A percentile compares a stretch with the other conserved stretches of the same genome.
Evolutionary conservation across 2,113 vertebrate species (phyloP).

Genomic region (Capreolus pygargus): DNA sequence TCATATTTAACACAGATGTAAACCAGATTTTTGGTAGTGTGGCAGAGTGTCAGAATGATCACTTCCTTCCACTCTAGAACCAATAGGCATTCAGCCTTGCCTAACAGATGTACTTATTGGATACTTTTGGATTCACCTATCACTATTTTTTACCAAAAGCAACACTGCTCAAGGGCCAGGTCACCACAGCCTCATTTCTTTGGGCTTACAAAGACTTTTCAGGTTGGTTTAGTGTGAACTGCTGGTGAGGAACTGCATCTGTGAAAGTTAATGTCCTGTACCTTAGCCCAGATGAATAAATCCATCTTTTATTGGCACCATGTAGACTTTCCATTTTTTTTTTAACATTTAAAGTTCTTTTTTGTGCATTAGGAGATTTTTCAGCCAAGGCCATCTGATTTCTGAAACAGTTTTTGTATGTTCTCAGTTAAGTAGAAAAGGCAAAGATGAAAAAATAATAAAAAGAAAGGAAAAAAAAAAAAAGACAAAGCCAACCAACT

Average conservation of each 20-base stretch:
- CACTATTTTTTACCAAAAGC: slow-evolving; percentile 34
- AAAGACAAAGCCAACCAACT: neutral
- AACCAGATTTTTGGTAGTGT: slow-evolving; percentile 38
- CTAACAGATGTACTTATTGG: slow-evolving; percentile 5
- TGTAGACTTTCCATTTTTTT: slow-evolving; percentile 68
- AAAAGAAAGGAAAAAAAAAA: neutral
- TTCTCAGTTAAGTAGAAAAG: slow-evolving; percentile 60
- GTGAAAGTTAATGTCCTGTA: slow-evolving; percentile 39
- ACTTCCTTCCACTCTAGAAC: slow-evolving; percentile 60
- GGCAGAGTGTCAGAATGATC: slow-evolving; percentile 55
- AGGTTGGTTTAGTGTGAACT: slow-evolving; percentile 29
- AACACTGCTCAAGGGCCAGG: neutral
- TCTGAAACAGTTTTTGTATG: slow-evolving; percentile 71
- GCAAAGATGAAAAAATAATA: slow-evolving; percentile 64
- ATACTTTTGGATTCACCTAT: neutral
- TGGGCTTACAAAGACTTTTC: slow-evolving; percentile 44
- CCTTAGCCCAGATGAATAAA: slow-evolving; percentile 47
- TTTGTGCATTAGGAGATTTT: slow-evolving; percentile 52
- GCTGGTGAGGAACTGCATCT: slow-evolving; percentile 43
- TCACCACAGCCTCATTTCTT: slow-evolving; percentile 30
- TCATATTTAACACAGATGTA: slow-evolving; percentile 70
- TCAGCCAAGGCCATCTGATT: slow-evolving; percentile 67
- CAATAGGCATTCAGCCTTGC: slow-evolving; percentile 18
- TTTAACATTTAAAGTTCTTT: slow-evolving; percentile 53
- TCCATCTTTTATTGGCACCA: slow-evolving; percentile 37